phyloP scores from a whole-genome alignment of 2,113 vertebrate species.

The Oncorhynchus masou region DNA sequence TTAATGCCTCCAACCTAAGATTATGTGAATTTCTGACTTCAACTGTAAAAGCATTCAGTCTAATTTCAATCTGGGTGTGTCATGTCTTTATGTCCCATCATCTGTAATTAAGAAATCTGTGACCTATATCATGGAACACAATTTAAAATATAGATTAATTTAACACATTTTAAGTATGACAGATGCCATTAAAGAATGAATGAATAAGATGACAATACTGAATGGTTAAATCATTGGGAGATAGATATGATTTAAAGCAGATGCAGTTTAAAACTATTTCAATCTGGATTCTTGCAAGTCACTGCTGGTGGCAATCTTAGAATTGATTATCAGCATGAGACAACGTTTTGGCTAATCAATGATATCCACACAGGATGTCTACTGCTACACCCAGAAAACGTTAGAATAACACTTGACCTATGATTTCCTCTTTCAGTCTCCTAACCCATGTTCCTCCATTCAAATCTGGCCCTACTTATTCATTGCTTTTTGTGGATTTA shows the following conservation, averaged over 20 bases:
- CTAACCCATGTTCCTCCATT: background rate
- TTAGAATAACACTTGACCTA: background rate
- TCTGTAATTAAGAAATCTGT: background rate
- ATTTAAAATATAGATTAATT: background rate
- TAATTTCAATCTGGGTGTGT: constrained; percentile 21
- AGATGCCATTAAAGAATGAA: background rate
- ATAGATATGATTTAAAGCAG: background rate
- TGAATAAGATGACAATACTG: background rate
- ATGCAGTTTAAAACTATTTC: background rate
- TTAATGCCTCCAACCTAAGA: no score
- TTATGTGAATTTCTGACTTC: no score
- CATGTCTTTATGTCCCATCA: constrained; percentile 16
- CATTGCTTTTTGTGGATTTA: background rate
- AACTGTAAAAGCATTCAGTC: constrained; percentile 13
- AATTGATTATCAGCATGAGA: background rate
- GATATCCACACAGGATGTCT: background rate
- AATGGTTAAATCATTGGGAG: background rate
- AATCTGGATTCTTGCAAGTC: background rate
- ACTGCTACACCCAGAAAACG: background rate
- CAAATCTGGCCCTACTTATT: background rate
- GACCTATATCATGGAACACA: background rate
- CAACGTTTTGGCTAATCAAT: background rate
- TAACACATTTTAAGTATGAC: background rate
- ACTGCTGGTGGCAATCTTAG: background rate
- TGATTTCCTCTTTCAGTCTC: background rate